These are phyloP conservation scores for Liodrosophila aerea DNA, from an alignment of 2,888 invertebrate species.

Conservation along the genomic window DNA sequence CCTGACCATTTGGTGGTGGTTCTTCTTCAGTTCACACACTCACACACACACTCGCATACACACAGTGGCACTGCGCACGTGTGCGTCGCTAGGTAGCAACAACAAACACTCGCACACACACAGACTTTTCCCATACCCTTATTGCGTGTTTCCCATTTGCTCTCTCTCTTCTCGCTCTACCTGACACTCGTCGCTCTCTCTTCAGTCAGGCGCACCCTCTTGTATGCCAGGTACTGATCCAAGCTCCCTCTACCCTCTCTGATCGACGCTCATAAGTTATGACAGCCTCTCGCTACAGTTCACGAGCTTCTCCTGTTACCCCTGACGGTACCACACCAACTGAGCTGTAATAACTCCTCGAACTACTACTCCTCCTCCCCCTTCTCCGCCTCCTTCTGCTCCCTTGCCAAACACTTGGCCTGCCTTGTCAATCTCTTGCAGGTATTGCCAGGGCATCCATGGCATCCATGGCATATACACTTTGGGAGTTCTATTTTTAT, in stretches of 20 bases:
- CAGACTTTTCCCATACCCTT: conserved; percentile 69
- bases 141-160: conserved; percentile 70
- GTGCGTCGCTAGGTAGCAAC: conserved; percentile 61
- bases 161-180: conserved; percentile 26
- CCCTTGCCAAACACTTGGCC: conserved; percentile 30
- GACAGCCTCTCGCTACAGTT: conserved; percentile 56
- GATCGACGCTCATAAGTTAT: conserved; percentile 65
- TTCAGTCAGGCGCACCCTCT: conserved; percentile 61
- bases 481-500: conserved; percentile 58
- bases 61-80: conserved; percentile 49
- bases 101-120: conserved; percentile 24
- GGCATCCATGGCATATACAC: conserved; percentile 26
- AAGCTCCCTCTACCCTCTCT: conserved; percentile 34
- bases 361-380: conserved; percentile 13
- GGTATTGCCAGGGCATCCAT: conserved; percentile 50
- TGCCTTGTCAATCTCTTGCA: conserved; percentile 42
- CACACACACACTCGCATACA: conserved; percentile 32
- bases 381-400: background rate
- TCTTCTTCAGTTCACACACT: conserved; percentile 61
- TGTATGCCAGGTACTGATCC: conserved; percentile 28
- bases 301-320: conserved; percentile 57
- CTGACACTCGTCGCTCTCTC: conserved; percentile 21
- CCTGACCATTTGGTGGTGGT: conserved; percentile 63
- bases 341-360: conserved; percentile 72
- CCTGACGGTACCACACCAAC: too few relatives aligned